Evolutionary conservation across 2,888 invertebrate species (phyloP), one percentile per base, ranked within the genome.

Genomic region (Mylabris sibirica): DNA sequence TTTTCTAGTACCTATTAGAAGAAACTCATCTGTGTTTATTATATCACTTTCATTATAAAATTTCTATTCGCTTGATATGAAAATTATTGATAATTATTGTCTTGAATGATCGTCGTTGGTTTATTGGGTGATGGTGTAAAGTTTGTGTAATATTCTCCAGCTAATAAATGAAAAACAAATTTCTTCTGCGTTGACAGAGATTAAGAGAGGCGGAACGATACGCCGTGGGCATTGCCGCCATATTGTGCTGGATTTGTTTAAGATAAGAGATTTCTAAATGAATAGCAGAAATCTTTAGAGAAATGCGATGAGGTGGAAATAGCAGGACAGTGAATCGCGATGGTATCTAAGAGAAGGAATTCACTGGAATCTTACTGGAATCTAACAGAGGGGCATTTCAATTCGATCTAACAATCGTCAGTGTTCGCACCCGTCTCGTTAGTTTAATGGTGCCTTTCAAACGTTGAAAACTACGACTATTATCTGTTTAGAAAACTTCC

Each of bases 241-340:
- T 74, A 71, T 76, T 71, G 72, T 68, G 66, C 73, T 67, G 69
- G 68, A 74, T 75, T 77, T 75, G 76, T 77, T 77, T 77, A 75
- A 78, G 78, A 78, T 78, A 78, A 78, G 76, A 71, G 77, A 77
- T 75, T n/a, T 77, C 75, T 75, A 77, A 78, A 78, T 78, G 78
- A 78, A 78, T 78, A 77, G 77, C 75, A 76, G 77, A 77, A 78
- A 76, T 78, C 77, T 78, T 78, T 76, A 73, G 75, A 76, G 75
- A 77, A 75, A 76, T 75, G 77, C 77, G 76, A 78, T 78, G 78
- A 77, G 76, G 75, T 76, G 78, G 77, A 78, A 78, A 78, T 75
- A 76, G 76, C 76, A 72, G 76, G 76, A 76, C 76, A 76, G 75
- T 77, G 76, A 76, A 77, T 76, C 71, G 76, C 75, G 76, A 77